Percentiles rank a stretch among this genome's conserved stretches.
phyloP scores from a whole-genome alignment of 2,888 invertebrate species.

The Pollenia angustigena region DNA sequence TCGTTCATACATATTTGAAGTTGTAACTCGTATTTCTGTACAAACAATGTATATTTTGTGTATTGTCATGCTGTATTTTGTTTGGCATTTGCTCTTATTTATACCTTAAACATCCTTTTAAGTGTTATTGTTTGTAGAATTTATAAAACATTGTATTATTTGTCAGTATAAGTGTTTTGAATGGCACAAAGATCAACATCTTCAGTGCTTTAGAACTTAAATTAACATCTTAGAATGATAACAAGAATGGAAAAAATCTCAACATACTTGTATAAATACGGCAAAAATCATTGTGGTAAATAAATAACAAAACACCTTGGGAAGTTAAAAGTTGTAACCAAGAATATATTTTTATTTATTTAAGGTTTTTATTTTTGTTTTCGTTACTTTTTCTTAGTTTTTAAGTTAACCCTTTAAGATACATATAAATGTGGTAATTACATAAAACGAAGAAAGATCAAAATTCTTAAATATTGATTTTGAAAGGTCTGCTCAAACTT shows the following conservation, averaged over 20 bases:
- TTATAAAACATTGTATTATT: slow-evolving; percentile 57
- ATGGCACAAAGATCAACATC: slow-evolving; percentile 67
- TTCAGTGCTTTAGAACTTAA: slow-evolving; percentile 48
- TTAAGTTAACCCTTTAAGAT: slow-evolving; percentile 29
- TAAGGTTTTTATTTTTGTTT: slow-evolving; percentile 11
- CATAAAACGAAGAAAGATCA: too few relatives aligned
- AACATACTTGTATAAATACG: neutral
- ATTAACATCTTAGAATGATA: slow-evolving; percentile 61
- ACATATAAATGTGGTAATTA: too few relatives aligned
- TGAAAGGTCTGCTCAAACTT: too few relatives aligned
- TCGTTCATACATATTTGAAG: neutral
- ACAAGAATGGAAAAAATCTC: neutral
- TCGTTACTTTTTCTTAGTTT: neutral
- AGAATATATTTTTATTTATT: slow-evolving; percentile 41
- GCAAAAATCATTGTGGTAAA: slow-evolving; percentile 44
- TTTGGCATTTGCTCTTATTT: slow-evolving; percentile 55
- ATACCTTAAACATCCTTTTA: slow-evolving; percentile 42
- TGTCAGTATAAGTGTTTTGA: slow-evolving; percentile 48
- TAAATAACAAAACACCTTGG: slow-evolving; percentile 56
- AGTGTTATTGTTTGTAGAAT: neutral
- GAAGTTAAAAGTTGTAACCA: slow-evolving; percentile 42
- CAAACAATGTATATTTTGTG: slow-evolving; percentile 40
- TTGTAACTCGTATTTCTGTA: slow-evolving; percentile 33
- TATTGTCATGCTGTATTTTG: slow-evolving; percentile 25
- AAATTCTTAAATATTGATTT: too few relatives aligned